phyloP scores from a whole-genome alignment of 2,888 invertebrate genomes.

The Sialis lutaria region DNA sequence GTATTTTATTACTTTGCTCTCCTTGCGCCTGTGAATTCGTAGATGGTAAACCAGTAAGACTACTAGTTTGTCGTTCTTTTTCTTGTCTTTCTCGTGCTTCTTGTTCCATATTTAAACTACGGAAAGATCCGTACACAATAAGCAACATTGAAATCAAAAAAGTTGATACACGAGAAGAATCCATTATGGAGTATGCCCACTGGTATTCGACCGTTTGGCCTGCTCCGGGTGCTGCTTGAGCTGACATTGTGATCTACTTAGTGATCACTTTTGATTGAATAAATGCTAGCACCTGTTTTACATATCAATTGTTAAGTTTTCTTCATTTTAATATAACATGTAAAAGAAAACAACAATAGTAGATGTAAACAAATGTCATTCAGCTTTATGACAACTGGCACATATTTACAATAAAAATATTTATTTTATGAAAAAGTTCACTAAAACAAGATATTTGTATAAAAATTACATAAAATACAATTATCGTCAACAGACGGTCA shows the following conservation, averaged over 20 bases:
- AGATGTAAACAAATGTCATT: no score
- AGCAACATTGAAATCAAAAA: constrained; percentile 93
- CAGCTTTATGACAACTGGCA: no score
- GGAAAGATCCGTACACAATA: constrained; percentile 94
- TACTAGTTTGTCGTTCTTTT: constrained; percentile 49
- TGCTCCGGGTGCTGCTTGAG: constrained; percentile 1
- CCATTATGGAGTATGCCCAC: constrained; percentile 93
- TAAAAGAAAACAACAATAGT: no score
- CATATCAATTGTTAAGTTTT: no score
- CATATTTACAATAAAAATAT: no score
- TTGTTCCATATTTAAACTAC: constrained; percentile 90
- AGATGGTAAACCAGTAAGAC: constrained; percentile 31
- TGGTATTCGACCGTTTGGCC: constrained; percentile 34
- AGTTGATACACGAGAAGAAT: constrained; percentile 91
- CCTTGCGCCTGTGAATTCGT: constrained; percentile 7
- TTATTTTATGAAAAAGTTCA: no score
- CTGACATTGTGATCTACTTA: constrained; percentile 2
- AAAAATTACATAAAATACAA: no score
- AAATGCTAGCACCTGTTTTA: constrained; percentile 1
- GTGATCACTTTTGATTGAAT: not conserved
- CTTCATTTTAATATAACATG: no score
- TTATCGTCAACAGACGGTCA: no score
- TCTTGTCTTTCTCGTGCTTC: constrained; percentile 75
- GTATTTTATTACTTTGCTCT: constrained; percentile 25
- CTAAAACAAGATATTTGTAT: no score